Evolutionary conservation across 2,797 vertebrate species (phyloP), one percentile per base, ranked within the genome.

Genomic region (Anableps anableps): DNA sequence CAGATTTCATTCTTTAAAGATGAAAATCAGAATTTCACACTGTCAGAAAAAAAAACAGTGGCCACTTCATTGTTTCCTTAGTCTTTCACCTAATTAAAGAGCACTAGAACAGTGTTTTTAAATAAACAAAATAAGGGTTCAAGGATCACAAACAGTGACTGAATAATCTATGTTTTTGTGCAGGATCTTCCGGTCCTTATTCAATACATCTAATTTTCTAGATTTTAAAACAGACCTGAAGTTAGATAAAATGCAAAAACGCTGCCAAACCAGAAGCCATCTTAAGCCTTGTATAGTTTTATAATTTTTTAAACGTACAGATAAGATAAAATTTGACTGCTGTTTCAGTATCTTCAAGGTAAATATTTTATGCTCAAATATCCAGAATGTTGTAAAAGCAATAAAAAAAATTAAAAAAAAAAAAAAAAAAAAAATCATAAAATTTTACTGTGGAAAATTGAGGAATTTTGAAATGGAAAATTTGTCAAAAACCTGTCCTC

Each of bases 391-490:
- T 62, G 14, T 34, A 1, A 9, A 62, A 34, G 31, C 5, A 34
- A 62, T 62, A 0, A 55, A 3, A 19, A n/a, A n/a, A n/a, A n/a
- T n/a, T 34, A 1, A 9, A 62, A 34, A 16, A 1, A 34, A 62
- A 34, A 0, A 55, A 3, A 19, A n/a, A n/a, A n/a, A n/a, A 0
- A 17, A 34, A 17, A 31, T 26, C 2, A 9, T 5, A 5, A 14
- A 60, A 60, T 16, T 60, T 16, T 4, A n/a, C 2, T 31, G 13
- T 60, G n/a, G 55, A 60, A 31, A 47, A 47, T 3, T 47, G 1
- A 14, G 45, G 9, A 9, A 62, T 34, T 62, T 34, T 31, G 14
- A 62, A 62, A 34, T 34, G 31, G 5, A 34, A 62, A 16, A 17
- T 26, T 19, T 50, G 31, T 34, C 1, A 19, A 10, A 31, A 31